Evolutionary conservation across 2,113 vertebrate species (phyloP).

Genomic region (Strix aluco): DNA sequence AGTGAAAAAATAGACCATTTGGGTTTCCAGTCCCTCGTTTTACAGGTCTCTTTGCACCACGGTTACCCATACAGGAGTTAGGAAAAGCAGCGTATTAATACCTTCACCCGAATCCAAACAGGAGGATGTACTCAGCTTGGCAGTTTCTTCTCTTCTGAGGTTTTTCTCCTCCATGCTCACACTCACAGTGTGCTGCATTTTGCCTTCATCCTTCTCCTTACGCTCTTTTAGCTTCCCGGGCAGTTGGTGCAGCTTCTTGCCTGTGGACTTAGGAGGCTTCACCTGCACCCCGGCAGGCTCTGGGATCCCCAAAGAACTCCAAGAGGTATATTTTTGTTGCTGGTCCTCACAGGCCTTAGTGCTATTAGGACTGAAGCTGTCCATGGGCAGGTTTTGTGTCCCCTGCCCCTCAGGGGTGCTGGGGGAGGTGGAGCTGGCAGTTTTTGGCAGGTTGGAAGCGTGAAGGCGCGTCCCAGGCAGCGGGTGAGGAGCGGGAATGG

Average conservation of each 20-base stretch:
- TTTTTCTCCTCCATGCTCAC: conserved; percentile 13
- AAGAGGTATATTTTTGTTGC: conserved; percentile 76
- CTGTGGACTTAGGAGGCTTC: conserved; percentile 2
- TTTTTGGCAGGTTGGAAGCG: conserved; percentile 72
- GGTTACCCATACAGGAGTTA: neutral
- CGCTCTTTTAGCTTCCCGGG: conserved; percentile 80
- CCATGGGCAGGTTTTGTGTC: conserved; percentile 84
- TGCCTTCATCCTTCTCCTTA: conserved; percentile 76
- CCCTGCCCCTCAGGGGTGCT: conserved; percentile 86
- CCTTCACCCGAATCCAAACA: conserved; percentile 53
- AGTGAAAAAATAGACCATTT: neutral
- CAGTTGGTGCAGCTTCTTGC: conserved; percentile 75
- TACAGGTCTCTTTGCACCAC: neutral
- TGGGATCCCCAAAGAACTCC: conserved; percentile 68
- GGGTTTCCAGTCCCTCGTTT: neutral
- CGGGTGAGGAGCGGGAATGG: conserved; percentile 33
- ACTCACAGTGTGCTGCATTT: conserved; percentile 32
- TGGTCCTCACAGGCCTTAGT: conserved; percentile 77
- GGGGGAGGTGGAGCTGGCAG: conserved; percentile 82
- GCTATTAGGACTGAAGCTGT: conserved; percentile 72
- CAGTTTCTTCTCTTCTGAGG: conserved; percentile 33
- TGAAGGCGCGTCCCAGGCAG: conserved; percentile 71
- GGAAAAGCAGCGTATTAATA: neutral
- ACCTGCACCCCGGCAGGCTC: conserved; percentile 26
- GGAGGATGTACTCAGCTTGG: conserved; percentile 10